Evolutionary conservation across 2,888 invertebrate genomes (phyloP).

Genomic region (Nomada goodeniana): DNA sequence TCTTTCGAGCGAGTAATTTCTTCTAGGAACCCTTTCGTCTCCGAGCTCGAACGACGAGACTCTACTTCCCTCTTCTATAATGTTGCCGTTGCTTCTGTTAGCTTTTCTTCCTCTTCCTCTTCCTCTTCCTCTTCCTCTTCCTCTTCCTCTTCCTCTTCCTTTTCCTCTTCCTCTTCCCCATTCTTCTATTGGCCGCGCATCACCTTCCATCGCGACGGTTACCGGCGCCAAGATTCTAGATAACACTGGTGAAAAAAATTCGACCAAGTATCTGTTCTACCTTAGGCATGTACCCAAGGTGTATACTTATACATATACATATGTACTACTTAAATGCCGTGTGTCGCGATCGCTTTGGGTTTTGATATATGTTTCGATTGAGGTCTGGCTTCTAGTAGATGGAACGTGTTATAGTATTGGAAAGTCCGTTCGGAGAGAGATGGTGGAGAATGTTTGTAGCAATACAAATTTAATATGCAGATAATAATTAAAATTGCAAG

Average conservation of each 20-base stretch:
- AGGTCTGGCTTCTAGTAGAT: no score
- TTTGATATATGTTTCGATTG: conserved; percentile 2
- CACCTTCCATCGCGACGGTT: conserved; percentile 18
- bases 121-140: background rate
- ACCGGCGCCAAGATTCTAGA: conserved; percentile 63
- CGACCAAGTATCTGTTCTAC: conserved; percentile 54
- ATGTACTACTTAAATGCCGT: background rate
- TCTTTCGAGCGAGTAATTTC: conserved; percentile 50
- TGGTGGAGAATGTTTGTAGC: background rate
- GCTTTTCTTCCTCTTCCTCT: background rate
- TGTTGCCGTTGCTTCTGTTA: background rate
- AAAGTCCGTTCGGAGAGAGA: no score
- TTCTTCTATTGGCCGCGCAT: conserved; percentile 8
- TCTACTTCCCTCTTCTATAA: background rate
- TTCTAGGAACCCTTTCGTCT: conserved; percentile 33
- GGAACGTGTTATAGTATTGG: background rate
- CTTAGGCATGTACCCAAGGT: conserved; percentile 39
- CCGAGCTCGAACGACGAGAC: background rate
- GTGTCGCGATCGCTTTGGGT: background rate
- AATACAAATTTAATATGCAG: background rate
- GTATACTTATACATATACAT: background rate
- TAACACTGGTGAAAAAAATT: conserved; percentile 62
- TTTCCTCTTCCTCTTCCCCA: background rate
- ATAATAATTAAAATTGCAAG: background rate
- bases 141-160: background rate